Percentiles rank a stretch among this genome's conserved stretches.
These are phyloP conservation scores for Isaurus tuberculatus DNA, from an alignment of 92 coral and sea anemone species.

Conservation along the genomic window DNA sequence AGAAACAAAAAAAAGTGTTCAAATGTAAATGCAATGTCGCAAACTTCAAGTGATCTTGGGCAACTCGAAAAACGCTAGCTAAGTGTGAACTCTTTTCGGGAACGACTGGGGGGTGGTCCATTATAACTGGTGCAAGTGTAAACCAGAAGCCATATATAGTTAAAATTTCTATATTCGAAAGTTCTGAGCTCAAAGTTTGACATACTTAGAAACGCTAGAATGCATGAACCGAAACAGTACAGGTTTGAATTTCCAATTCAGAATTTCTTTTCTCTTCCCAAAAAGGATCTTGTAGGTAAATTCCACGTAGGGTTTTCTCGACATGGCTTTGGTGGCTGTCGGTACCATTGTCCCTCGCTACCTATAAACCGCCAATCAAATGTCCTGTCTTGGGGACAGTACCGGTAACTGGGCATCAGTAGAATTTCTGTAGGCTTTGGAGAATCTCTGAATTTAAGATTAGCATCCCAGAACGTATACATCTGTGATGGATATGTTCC, in stretches of 20 bases:
- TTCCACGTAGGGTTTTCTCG: slow-evolving; percentile 38
- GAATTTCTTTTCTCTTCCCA: slow-evolving; percentile 28
- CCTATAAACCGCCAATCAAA: slow-evolving; percentile 46
- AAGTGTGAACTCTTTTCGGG: no score
- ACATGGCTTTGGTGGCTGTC: slow-evolving; percentile 41
- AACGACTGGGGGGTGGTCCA: no score
- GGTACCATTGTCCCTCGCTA: slow-evolving; percentile 31
- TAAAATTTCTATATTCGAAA: no score
- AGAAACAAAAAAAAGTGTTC: no score
- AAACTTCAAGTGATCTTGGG: no score
- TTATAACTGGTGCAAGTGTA: no score
- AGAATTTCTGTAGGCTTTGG: neutral
- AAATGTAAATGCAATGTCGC: no score
- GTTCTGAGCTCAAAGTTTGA: no score
- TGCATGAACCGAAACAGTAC: neutral
- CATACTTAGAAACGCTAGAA: neutral
- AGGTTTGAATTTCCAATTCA: neutral
- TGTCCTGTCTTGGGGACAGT: slow-evolving; percentile 15
- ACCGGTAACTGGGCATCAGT: slow-evolving; percentile 20
- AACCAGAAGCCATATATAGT: no score
- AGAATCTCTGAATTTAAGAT: neutral
- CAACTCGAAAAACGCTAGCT: no score
- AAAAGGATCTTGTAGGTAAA: neutral
- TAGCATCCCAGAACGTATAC: slow-evolving; percentile 27
- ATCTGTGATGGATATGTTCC: slow-evolving; percentile 33